Percentiles rank a stretch among this genome's conserved stretches.
Evolutionary conservation across 2,113 vertebrate genomes (phyloP).

Genomic region (Pelobates fuscus): DNA sequence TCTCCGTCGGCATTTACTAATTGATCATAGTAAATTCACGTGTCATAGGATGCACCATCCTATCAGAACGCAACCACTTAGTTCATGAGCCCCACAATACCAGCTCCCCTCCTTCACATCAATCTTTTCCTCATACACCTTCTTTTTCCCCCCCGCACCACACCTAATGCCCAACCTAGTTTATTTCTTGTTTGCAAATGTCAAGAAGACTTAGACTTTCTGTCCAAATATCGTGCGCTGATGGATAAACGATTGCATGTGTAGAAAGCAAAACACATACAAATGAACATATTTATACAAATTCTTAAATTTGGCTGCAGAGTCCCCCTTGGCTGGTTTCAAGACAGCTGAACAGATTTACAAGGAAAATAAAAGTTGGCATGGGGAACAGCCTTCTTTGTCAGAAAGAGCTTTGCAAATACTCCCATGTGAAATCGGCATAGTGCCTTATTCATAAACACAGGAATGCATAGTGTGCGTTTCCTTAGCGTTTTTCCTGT

Average conservation of each 20-base stretch:
- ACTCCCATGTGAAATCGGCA: slow-evolving; percentile 16
- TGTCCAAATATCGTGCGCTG: slow-evolving; percentile 45
- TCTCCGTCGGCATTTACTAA: too few relatives aligned
- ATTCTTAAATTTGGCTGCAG: slow-evolving; percentile 54
- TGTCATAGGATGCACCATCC: too few relatives aligned
- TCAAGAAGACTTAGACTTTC: slow-evolving; percentile 47
- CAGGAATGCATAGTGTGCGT: background rate
- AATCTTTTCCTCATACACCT: background rate
- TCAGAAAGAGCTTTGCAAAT: slow-evolving; percentile 46
- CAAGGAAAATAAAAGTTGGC: slow-evolving; percentile 52
- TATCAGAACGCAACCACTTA: too few relatives aligned
- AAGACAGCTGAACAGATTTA: slow-evolving; percentile 56
- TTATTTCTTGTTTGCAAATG: slow-evolving; percentile 49
- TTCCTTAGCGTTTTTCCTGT: slow-evolving; percentile 41
- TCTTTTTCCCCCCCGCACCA: background rate
- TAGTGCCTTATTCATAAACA: slow-evolving; percentile 11
- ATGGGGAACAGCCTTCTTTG: slow-evolving; percentile 43
- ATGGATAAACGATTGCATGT: slow-evolving; percentile 50
- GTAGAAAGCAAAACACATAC: slow-evolving; percentile 51
- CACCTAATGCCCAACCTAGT: slow-evolving; percentile 22
- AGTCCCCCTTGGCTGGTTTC: slow-evolving; percentile 55
- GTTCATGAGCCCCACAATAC: too few relatives aligned
- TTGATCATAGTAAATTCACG: too few relatives aligned
- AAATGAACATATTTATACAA: slow-evolving; percentile 50
- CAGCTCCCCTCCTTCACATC: background rate